These are phyloP conservation scores for Cheilosia soror DNA, from an alignment of 2,888 invertebrate genomes.

Conservation along the genomic window DNA sequence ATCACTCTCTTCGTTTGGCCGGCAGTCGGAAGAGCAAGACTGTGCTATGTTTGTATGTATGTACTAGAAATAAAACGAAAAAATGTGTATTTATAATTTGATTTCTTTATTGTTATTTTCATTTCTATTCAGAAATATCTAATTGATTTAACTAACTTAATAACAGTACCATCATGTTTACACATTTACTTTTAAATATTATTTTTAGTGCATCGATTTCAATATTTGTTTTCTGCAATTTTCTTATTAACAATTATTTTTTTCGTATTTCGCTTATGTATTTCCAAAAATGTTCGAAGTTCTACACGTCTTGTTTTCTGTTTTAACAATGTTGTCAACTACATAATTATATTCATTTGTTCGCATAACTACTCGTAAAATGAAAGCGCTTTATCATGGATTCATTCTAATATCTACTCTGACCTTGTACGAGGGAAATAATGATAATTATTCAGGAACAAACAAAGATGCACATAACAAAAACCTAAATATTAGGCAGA, in stretches of 20 bases:
- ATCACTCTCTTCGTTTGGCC: too few relatives aligned
- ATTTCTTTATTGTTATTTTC: conserved; percentile 61
- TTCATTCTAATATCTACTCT: conserved; percentile 30
- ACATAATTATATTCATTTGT: conserved; percentile 26
- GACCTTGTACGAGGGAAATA: conserved; percentile 9
- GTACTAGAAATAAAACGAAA: background rate
- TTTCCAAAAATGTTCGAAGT: conserved; percentile 29
- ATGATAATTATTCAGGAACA: background rate
- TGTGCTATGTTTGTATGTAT: too few relatives aligned
- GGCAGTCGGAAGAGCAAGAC: too few relatives aligned
- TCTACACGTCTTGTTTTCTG: conserved; percentile 20
- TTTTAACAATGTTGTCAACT: conserved; percentile 1
- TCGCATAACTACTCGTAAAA: conserved; percentile 53
- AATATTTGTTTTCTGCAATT: conserved; percentile 15
- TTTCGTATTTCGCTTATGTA: conserved; percentile 38
- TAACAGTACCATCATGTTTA: conserved; percentile 56
- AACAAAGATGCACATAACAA: conserved; percentile 36
- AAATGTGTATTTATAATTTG: conserved; percentile 19
- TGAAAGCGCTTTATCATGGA: conserved; percentile 39
- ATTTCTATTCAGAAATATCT: conserved; percentile 56
- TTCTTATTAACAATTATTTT: conserved; percentile 26
- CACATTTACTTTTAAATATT: conserved; percentile 22
- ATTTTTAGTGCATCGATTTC: conserved; percentile 28
- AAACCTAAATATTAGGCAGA: conserved; percentile 75
- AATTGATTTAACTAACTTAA: conserved; percentile 69